A percentile compares a stretch with the other conserved stretches of the same genome.
These are phyloP conservation scores for Lophotis ruficrista DNA, from an alignment of 2,113 vertebrate species.

Conservation along the genomic window DNA sequence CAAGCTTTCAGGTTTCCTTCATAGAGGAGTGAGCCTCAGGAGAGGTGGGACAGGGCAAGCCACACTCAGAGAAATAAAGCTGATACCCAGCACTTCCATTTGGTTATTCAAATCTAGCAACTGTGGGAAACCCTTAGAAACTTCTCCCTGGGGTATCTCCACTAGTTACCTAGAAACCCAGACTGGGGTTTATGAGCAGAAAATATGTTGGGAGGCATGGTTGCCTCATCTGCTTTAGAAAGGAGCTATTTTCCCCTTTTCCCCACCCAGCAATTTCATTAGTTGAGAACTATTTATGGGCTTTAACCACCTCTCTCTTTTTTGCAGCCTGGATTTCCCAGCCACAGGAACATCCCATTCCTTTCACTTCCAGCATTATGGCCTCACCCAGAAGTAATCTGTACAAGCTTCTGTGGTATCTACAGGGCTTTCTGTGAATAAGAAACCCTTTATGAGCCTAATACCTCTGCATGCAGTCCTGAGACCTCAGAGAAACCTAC, in stretches of 20 bases:
- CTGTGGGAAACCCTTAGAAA: neutral
- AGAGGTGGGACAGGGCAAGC: neutral
- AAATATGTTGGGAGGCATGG: conserved; percentile 38
- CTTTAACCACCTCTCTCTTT: conserved; percentile 31
- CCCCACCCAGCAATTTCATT: conserved; percentile 50
- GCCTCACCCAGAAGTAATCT: conserved; percentile 42
- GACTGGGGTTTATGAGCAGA: conserved; percentile 59
- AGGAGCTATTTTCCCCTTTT: conserved; percentile 6
- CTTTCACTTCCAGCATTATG: conserved; percentile 26
- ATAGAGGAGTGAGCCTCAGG: neutral
- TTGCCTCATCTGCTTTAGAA: conserved; percentile 40
- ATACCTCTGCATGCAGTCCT: neutral
- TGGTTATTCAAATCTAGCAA: neutral
- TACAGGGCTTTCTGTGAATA: neutral
- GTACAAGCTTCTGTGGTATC: neutral
- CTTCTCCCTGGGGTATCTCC: neutral
- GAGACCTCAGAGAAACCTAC: neutral
- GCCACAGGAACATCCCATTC: neutral
- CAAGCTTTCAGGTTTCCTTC: neutral
- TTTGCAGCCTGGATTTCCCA: conserved; percentile 27
- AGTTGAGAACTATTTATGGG: conserved; percentile 47
- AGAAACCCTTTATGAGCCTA: conserved; percentile 13
- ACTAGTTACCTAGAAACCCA: conserved; percentile 59
- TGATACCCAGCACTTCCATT: neutral
- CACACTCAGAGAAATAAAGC: neutral